Percentiles rank a stretch among this genome's conserved stretches.
Evolutionary conservation across 2,113 vertebrate genomes (phyloP).

Genomic region (Oreochromis aureus): DNA sequence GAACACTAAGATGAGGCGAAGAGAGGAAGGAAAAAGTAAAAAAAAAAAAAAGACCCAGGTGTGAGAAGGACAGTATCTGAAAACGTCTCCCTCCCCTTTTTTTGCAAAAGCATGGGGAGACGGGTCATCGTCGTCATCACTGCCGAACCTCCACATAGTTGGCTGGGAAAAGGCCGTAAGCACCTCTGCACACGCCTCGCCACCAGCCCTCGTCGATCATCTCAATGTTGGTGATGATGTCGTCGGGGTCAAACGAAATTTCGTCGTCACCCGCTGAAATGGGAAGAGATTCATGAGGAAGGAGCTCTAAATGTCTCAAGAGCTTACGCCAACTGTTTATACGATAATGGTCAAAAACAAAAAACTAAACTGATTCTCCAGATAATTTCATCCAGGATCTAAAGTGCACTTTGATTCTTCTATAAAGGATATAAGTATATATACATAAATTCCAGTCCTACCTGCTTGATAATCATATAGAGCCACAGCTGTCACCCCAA

Average conservation of each 20-base stretch:
- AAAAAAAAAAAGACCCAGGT: not conserved
- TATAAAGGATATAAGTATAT: not conserved
- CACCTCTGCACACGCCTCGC: conserved; percentile 87
- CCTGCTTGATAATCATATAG: conserved; percentile 98
- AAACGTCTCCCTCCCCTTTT: not conserved
- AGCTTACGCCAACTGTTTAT: not conserved
- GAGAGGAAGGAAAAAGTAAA: not conserved
- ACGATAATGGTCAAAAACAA: fast-evolving
- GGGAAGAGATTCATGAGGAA: not conserved
- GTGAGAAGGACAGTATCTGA: not conserved
- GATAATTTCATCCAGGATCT: not conserved
- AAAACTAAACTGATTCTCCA: not conserved
- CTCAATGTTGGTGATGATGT: conserved; percentile 98
- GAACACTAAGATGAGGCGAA: conserved; percentile 14
- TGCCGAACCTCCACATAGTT: conserved; percentile 94
- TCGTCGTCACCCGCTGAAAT: conserved; percentile 88
- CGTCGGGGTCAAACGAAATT: conserved; percentile 96
- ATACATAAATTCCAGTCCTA: conserved; percentile 59
- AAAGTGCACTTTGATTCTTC: not conserved
- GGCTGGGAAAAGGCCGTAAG: conserved; percentile 91
- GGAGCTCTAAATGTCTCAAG: not conserved
- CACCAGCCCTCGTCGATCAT: conserved; percentile 99
- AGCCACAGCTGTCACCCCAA: conserved; percentile 90
- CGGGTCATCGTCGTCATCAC: conserved; percentile 44
- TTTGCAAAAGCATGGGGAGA: not conserved